Evolutionary conservation across 1,140 invertebrate species (phyloP), one percentile per base, ranked within the genome.

Genomic region (Thaumatotibia leucotreta): DNA sequence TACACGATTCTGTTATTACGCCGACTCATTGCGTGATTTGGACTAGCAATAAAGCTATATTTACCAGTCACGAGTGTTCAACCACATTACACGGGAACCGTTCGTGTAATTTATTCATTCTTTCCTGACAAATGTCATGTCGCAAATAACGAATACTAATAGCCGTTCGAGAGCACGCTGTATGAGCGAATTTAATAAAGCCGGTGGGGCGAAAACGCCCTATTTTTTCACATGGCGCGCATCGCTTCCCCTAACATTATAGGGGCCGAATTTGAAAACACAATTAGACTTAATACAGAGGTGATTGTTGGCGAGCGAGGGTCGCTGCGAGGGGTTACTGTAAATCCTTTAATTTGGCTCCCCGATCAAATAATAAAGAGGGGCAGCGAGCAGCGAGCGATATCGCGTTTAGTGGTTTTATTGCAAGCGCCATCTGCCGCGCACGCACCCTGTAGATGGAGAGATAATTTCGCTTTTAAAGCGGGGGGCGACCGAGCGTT

Each of bases 241-340:
- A 72, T 66, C 69, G 65, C 74, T 73, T 79, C 79, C 74, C 77
- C 72, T 63, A 76, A 73, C 76, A 84, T 84, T 85, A 82, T 83
- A 84, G 84, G 86, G 84, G 81, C 79, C 75, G 82, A 87, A 89
- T 89, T 90, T 84, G 84, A 90, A 90, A 90, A 90, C 88, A 90
- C 88, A 90, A 90, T 90, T 90, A 90, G 86, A 90, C 85, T 89
- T 90, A 90, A 90, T 90, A 90, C 88, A 88, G 85, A 90, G 88
- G 88, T 90, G 88, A 90, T 90, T 87, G 86, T 88, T 84, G 83
- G 77, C 80, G 78, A 72, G 80, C 74, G 83, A 84, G 84, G 85
- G 86, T 89, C 82, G 78, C 74, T 64, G 67, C 77, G 84, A 88
- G 84, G 85, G 86, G 86, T 83, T 85, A 85, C 80, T 73, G 83